Conservation (phyloP, 1,140 invertebrate species). For the Sarcophaga peregrina region DNA sequence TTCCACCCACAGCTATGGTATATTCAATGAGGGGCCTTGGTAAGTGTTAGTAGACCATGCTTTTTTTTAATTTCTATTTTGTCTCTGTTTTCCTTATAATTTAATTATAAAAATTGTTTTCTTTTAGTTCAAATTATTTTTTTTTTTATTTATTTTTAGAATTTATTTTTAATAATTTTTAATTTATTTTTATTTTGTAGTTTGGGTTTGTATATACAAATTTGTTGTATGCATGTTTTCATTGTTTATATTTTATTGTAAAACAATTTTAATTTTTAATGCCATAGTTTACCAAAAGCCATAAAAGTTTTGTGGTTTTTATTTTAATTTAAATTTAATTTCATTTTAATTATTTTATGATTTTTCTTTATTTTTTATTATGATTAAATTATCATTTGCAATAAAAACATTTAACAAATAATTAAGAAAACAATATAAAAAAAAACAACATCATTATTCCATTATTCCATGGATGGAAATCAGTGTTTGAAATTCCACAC, state of each 20-base stretch:
- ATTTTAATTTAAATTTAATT: conserved; percentile 11
- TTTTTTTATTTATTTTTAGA: conserved; percentile 18
- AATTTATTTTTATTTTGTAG: conserved; percentile 7
- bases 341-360: conserved; percentile 22
- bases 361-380: too few species aligned
- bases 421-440: too few species aligned
- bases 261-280: too few species aligned
- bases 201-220: background rate
- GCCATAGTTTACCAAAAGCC: background rate
- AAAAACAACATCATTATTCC: too few species aligned
- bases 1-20: conserved; percentile 89
- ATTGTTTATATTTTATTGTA: too few species aligned
- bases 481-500: too few species aligned
- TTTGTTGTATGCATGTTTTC: background rate
- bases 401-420: too few species aligned
- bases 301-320: background rate
- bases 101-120: too few species aligned
- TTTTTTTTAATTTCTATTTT: background rate
- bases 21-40: conserved; percentile 75
- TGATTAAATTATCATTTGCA: too few species aligned
- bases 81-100: too few species aligned
- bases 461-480: too few species aligned
- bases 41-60: conserved; percentile 69
- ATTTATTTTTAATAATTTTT: conserved; percentile 34
- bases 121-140: conserved; percentile 14